A percentile compares a stretch with the other conserved stretches of the same genome.
These are phyloP conservation scores for Platyscapa corneri DNA, from an alignment of 1,140 invertebrate genomes.

Conservation along the genomic window DNA sequence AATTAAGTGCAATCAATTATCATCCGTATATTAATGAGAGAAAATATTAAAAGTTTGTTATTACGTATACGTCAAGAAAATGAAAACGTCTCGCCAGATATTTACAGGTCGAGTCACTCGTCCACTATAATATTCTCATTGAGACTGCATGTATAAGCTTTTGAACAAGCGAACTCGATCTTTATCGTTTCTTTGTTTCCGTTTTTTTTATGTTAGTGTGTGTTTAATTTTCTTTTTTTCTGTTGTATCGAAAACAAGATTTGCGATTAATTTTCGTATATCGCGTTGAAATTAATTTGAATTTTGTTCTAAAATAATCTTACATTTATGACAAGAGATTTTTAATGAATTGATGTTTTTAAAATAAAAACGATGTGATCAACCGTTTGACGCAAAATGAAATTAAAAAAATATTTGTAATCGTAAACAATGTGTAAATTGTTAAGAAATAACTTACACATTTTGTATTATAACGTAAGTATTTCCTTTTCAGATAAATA, in stretches of 20 bases:
- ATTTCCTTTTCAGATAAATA: neutral
- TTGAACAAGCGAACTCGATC: constrained; percentile 24
- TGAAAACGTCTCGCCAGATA: constrained; percentile 37
- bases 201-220: neutral
- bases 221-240: neutral
- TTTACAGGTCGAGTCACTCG: constrained; percentile 51
- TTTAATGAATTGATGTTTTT: neutral
- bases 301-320: neutral
- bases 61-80: constrained; percentile 20
- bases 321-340: neutral
- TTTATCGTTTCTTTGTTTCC: constrained; percentile 6
- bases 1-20: constrained; percentile 52
- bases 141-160: constrained; percentile 15
- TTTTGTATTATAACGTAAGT: constrained; percentile 21
- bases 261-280: too few species aligned
- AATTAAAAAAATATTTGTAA: constrained; percentile 3
- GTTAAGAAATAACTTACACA: neutral
- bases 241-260: neutral
- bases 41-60: constrained; percentile 48
- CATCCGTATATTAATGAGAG: constrained; percentile 35
- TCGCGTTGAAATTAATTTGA: constrained; percentile 18
- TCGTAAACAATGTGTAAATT: neutral
- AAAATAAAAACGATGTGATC: neutral
- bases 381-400: neutral
- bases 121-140: constrained; percentile 39